These are phyloP conservation scores for Glandiceps talaboti DNA, from an alignment of 53 echinoderm and acorn worm genomes.

Conservation along the genomic window DNA sequence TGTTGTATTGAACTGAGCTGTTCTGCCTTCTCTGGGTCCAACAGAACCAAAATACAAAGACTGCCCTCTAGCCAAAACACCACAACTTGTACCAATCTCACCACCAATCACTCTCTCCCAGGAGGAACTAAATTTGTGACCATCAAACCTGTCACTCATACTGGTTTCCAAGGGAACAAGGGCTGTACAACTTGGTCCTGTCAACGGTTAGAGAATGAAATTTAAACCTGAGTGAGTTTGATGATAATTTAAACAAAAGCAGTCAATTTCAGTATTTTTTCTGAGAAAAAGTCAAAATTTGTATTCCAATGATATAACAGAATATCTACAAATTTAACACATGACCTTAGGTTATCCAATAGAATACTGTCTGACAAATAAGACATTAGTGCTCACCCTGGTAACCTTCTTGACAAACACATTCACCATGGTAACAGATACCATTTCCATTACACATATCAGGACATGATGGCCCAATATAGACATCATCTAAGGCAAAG, in stretches of 20 bases:
- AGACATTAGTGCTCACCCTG: conserved; percentile 43
- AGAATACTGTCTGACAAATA: no score
- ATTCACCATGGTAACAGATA: conserved; percentile 32
- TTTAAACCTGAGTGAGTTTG: no score
- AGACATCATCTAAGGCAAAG: conserved; percentile 59
- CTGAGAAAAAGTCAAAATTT: no score
- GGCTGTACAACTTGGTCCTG: conserved; percentile 41
- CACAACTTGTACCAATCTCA: conserved; percentile 49
- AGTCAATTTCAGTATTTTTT: no score
- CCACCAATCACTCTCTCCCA: conserved; percentile 45
- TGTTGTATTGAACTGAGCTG: conserved; percentile 71
- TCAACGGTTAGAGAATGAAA: no score
- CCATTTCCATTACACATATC: conserved; percentile 79
- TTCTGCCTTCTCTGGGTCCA: conserved; percentile 78
- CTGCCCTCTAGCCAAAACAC: conserved; percentile 71
- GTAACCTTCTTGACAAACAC: conserved; percentile 48
- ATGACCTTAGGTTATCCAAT: no score
- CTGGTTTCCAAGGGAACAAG: conserved; percentile 30
- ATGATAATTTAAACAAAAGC: no score
- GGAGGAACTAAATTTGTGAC: neutral
- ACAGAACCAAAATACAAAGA: conserved; percentile 80
- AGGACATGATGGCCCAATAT: conserved; percentile 61
- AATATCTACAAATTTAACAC: no score
- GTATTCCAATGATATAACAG: no score
- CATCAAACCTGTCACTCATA: conserved; percentile 56